A percentile compares a stretch with the other conserved stretches of the same genome.
Conservation (phyloP, 1,140 invertebrate genomes). For the Euura lappo region DNA sequence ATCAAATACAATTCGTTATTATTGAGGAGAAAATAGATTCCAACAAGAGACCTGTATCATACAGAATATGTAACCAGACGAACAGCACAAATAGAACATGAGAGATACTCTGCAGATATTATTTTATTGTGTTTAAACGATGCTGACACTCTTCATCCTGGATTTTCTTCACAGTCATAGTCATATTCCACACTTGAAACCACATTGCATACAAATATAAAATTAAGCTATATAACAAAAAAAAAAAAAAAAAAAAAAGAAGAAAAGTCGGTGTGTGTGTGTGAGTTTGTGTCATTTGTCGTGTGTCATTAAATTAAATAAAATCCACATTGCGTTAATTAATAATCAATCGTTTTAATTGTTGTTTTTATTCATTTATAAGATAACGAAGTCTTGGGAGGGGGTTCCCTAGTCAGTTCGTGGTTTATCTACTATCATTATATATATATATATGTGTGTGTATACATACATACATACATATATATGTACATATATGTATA, state of each 20-base stretch:
- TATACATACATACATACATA: not conserved
- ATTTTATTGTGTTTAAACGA: not conserved
- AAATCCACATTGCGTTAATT: conserved; percentile 50
- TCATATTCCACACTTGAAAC: conserved; percentile 31
- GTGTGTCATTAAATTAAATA: conserved; percentile 46
- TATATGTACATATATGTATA: not conserved
- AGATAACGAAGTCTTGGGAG: conserved; percentile 56
- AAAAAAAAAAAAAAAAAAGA: no score
- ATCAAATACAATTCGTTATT: not conserved
- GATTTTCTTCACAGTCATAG: conserved; percentile 22
- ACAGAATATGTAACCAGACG: not conserved
- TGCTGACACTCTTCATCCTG: not conserved
- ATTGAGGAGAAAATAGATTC: not conserved
- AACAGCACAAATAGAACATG: not conserved
- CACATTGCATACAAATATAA: conserved; percentile 47
- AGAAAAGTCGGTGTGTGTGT: not conserved
- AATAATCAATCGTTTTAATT: conserved; percentile 46
- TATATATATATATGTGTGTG: not conserved
- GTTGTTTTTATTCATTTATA: conserved; percentile 39
- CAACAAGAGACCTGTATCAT: not conserved
- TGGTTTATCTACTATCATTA: conserved; percentile 56
- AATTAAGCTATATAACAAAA: conserved; percentile 54
- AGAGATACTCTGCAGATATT: not conserved
- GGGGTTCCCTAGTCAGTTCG: conserved; percentile 58
- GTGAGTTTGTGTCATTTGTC: not conserved